Percentiles rank a stretch among this genome's conserved stretches.
These are phyloP conservation scores for Junonia oenone DNA, from an alignment of 2,888 invertebrate species.

Conservation along the genomic window DNA sequence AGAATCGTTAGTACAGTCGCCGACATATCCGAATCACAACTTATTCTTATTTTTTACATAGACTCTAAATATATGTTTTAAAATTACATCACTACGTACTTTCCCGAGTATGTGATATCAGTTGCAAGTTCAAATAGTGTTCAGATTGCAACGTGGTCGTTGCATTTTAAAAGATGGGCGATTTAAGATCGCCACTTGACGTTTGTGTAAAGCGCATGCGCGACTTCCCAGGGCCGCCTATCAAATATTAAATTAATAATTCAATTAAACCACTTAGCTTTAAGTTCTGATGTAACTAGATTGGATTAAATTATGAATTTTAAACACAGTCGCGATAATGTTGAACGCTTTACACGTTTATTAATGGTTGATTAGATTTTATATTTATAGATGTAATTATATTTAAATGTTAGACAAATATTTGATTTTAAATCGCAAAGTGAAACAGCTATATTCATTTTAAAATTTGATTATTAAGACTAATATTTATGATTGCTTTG, in stretches of 20 bases:
- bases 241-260: slow-evolving; percentile 33
- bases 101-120: not conserved
- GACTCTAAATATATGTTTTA: too few species aligned
- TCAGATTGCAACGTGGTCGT: slow-evolving; percentile 34
- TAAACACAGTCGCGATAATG: not conserved
- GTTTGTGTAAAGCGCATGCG: slow-evolving; percentile 44
- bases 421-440: too few species aligned
- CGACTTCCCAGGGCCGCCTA: slow-evolving; percentile 34
- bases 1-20: too few species aligned
- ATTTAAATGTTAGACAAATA: too few species aligned
- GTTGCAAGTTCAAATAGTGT: slow-evolving; percentile 30
- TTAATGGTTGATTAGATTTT: not conserved
- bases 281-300: slow-evolving; percentile 24
- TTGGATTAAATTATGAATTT: slow-evolving; percentile 17
- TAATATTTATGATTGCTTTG: too few species aligned
- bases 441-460: too few species aligned
- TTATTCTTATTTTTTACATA: too few species aligned
- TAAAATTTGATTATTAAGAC: too few species aligned
- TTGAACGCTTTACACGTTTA: not conserved
- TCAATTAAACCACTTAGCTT: slow-evolving; percentile 24
- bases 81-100: too few species aligned
- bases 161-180: slow-evolving; percentile 39
- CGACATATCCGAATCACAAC: too few species aligned
- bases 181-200: slow-evolving; percentile 39
- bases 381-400: not conserved